Evolutionary conservation across 2,888 invertebrate species (phyloP), one percentile per base, ranked within the genome.

Genomic region (Catonia carolina): DNA sequence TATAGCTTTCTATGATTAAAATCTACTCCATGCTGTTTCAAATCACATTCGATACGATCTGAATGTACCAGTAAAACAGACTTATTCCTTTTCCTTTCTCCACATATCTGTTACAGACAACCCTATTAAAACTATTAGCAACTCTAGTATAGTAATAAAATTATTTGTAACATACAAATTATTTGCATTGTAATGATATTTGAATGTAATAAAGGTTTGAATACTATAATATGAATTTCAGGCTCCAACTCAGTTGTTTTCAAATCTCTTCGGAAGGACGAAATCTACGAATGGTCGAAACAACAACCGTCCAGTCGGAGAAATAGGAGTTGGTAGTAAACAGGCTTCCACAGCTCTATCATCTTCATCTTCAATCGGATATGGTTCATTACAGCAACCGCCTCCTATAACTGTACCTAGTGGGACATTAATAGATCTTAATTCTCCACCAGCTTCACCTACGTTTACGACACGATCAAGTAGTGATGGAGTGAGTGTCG

Each of bases 391-490:
- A 12, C 61, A 18, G 41, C 54, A 37, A 7, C 39, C 50, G 8
- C 59, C 60, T 8, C 60, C 61, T 10, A 36, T 58, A 22, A 23
- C 48, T 31, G 75, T 77, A 70, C 77, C 77, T 64, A 77, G 73
- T 7, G 77, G 78, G 39, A 80, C 84, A 56, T 70, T 86, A 47
- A 86, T 86, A 65, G 85, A 85, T 69, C 75, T 86, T 39, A 77
- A 84, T 65, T 82, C 83, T 8, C 86, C 86, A 2, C 84, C 86
- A 0, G 83, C 84, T 63, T 86, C 86, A 6, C 86, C 86, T 22
- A 85, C 85, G 1, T 82, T 84, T 54, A 86, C 85, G 7, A 84
- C 84, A 17, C 77, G 85, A 62, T 86, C 85, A 0, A 85, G 83
- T 67, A 85, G 85, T 68, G 85, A 86, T 68, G 85, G 85, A 33